These are phyloP conservation scores for Peromyscus polionotus DNA, from an alignment of 2,113 vertebrate species.

Conservation along the genomic window DNA sequence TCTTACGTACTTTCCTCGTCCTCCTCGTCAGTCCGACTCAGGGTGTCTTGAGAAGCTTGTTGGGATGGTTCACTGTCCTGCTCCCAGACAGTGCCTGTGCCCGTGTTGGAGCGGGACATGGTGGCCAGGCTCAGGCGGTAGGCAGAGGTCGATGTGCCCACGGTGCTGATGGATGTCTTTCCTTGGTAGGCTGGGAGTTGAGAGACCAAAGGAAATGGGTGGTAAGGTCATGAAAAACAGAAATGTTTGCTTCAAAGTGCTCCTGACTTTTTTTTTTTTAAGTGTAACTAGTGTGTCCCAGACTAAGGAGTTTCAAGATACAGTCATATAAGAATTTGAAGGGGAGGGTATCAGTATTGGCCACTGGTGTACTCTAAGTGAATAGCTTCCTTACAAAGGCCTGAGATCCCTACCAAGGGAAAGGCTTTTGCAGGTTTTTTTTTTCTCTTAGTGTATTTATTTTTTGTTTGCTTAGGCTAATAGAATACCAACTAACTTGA, in stretches of 20 bases:
- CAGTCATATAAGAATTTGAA: background rate
- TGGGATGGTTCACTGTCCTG: conserved; percentile 98
- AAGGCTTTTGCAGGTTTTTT: background rate
- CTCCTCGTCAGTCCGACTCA: conserved; percentile 98
- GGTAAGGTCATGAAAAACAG: background rate
- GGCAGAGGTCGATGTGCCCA: conserved; percentile 97
- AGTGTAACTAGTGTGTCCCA: background rate
- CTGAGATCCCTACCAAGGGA: background rate
- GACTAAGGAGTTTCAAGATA: conserved; percentile 23
- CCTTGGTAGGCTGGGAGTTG: conserved; percentile 94
- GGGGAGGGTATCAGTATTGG: background rate
- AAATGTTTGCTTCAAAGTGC: background rate
- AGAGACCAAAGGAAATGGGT: conserved; percentile 34
- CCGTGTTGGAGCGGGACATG: conserved; percentile 99
- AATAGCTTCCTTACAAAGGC: background rate
- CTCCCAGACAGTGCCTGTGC: conserved; percentile 98
- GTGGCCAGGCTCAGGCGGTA: conserved; percentile 98
- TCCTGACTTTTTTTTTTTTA: background rate
- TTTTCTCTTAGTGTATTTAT: background rate
- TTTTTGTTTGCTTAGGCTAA: conserved; percentile 7
- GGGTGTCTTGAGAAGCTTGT: conserved; percentile 97
- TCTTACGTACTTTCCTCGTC: conserved; percentile 96
- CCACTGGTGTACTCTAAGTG: background rate
- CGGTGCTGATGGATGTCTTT: conserved; percentile 98
- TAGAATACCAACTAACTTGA: conserved; percentile 22